Conservation (phyloP, 23 tunicate species). For the Clavelina lepadiformis region DNA sequence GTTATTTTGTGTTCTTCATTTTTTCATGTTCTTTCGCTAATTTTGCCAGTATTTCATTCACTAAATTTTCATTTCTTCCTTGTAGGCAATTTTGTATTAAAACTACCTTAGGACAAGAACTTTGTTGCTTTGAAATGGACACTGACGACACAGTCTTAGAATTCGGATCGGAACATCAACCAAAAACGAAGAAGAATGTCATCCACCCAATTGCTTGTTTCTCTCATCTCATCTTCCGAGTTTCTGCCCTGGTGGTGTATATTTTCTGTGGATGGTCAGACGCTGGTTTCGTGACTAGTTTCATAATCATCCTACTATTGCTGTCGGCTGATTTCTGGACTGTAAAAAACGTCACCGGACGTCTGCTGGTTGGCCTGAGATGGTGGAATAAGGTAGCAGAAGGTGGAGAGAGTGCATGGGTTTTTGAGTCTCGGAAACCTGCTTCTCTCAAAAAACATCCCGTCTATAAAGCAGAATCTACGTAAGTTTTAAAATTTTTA, state of each 20-base stretch:
- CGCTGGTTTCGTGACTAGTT: slow-evolving; percentile 74
- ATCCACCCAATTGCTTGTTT: slow-evolving; percentile 77
- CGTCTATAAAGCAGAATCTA: slow-evolving; percentile 68
- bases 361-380: slow-evolving; percentile 82
- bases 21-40: too few species aligned
- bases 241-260: slow-evolving; percentile 56
- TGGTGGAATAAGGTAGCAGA: slow-evolving; percentile 92
- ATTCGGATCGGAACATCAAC: slow-evolving; percentile 75
- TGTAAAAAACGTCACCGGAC: slow-evolving; percentile 82
- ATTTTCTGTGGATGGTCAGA: slow-evolving; percentile 62
- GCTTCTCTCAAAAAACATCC: slow-evolving; percentile 62
- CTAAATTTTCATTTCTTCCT: background rate
- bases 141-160: slow-evolving; percentile 68
- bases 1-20: too few species aligned
- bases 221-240: slow-evolving; percentile 72
- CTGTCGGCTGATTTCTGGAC: slow-evolving; percentile 91
- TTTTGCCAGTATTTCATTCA: background rate
- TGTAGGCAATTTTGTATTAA: background rate
- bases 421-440: slow-evolving; percentile 61
- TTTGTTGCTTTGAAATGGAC: slow-evolving; percentile 10
- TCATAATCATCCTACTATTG: slow-evolving; percentile 66
- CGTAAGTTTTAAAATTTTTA: too few species aligned
- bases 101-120: background rate
- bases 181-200: slow-evolving; percentile 50
- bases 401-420: slow-evolving; percentile 83